These are phyloP conservation scores for Rhabdornis inornatus DNA, from an alignment of 2,113 vertebrate genomes.

Conservation along the genomic window DNA sequence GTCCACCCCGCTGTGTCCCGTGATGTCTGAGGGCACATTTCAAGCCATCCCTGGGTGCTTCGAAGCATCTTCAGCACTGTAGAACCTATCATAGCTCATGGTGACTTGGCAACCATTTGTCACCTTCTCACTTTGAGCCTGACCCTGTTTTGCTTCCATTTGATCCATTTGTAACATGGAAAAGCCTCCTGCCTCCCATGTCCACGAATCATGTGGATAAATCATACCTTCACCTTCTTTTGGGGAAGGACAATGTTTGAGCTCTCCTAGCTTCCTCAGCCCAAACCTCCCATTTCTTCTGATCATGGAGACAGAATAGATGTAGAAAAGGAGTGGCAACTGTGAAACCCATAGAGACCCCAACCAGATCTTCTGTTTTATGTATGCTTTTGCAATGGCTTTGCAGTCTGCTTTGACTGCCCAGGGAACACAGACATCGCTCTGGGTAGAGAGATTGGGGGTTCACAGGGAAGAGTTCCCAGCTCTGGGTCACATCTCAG, in stretches of 20 bases:
- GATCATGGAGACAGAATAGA: rapidly evolving
- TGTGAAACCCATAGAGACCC: neutral
- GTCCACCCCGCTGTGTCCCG: rapidly evolving
- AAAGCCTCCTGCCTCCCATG: neutral
- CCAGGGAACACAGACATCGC: rapidly evolving
- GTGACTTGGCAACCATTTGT: neutral
- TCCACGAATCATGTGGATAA: rapidly evolving
- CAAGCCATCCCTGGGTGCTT: rapidly evolving
- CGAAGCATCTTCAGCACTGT: neutral
- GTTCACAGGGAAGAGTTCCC: neutral
- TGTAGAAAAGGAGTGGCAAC: neutral
- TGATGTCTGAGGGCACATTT: neutral
- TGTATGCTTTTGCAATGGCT: rapidly evolving
- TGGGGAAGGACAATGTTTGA: neutral
- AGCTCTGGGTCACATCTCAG: neutral
- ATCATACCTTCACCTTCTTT: neutral
- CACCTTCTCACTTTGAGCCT: neutral
- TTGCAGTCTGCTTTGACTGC: neutral
- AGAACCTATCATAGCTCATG: neutral
- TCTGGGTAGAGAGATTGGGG: neutral
- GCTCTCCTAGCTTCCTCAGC: neutral
- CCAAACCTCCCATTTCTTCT: neutral
- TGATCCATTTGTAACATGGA: rapidly evolving
- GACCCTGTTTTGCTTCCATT: neutral
- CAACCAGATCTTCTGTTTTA: neutral